Base-by-base conservation (phyloP, 2,797 vertebrate genomes). In the Apodemus agrarius region DNA sequence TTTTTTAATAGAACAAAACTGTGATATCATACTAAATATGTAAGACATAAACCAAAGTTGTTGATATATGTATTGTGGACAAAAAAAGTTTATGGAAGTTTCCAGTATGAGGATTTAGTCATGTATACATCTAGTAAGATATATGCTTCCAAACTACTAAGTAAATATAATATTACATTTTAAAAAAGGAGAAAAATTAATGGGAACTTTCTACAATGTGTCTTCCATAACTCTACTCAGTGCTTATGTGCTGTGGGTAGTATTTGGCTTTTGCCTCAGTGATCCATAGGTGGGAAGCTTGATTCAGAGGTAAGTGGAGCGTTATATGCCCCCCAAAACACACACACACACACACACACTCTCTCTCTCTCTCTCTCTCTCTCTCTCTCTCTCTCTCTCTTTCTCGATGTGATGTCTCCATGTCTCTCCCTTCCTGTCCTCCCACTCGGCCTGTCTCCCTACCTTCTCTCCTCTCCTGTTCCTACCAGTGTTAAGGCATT, bases 41-140 rank as follows among this genome's bases (percentile, higher is more conserved):
- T 90, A 90, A 94, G 93, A 79, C 76, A 89, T n/a, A 80, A 96
- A 52, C 91, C 34, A 88, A 88, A 95, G 81, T 80, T 96, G 11
- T 91, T 91, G 24, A 57, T 81, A 82, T 74, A 13, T 54, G 2
- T 87, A 74, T 37, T 82, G 3, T 34, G 57, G 89, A 74, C 43
- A 69, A 67, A 17, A 17, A 37, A 49, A 92, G 61, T 80, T 80
- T 78, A 1, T 63, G 7, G 21, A 83, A 31, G 8, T 93, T 94
- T 96, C 87, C 16, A 65, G 24, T 69, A 80, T 61, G 79, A 96
- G 95, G 79, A 80, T 94, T 84, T 86, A 93, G 89, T 54, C 3
- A 59, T 65, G 10, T 76, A 1, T 93, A 40, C n/a, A 81, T 80
- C 91, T 95, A 54, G 13, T 87, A 80, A 89, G 54, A 72, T 91